These are phyloP conservation scores for Cerceris rybyensis DNA, from an alignment of 2,888 invertebrate genomes.

Conservation along the genomic window DNA sequence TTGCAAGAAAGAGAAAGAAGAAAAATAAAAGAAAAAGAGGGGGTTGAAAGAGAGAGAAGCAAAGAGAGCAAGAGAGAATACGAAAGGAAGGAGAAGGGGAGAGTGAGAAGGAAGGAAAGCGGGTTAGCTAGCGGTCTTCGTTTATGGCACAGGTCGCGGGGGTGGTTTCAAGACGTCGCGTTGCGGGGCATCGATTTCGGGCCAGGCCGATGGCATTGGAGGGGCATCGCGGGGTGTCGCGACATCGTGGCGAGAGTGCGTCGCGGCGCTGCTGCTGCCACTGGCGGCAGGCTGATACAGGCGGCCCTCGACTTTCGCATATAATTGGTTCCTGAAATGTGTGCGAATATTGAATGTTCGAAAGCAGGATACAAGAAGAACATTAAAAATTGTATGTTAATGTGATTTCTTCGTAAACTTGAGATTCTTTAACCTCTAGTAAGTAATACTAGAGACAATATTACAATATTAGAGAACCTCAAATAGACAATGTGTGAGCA, in stretches of 20 bases:
- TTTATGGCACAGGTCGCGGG: conserved; percentile 62
- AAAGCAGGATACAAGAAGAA: no score
- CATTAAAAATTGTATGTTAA: no score
- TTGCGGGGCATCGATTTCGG: conserved; percentile 77
- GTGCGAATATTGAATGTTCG: no score
- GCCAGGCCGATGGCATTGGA: conserved; percentile 77
- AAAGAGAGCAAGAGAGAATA: neutral
- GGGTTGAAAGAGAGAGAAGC: neutral
- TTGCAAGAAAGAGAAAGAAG: neutral
- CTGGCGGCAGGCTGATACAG: conserved; percentile 27
- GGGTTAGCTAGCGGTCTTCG: conserved; percentile 32
- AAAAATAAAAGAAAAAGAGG: neutral
- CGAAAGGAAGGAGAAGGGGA: neutral
- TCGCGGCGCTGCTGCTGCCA: conserved; percentile 61
- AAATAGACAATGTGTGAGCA: no score
- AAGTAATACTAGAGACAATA: no score
- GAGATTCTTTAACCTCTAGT: no score
- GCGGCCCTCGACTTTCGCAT: neutral
- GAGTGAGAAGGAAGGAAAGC: neutral
- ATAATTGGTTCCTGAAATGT: no score
- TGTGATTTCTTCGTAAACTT: no score
- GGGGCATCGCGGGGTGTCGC: conserved; percentile 62
- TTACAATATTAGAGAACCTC: no score
- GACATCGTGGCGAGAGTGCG: conserved; percentile 51
- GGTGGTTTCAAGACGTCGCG: conserved; percentile 65